Conservation (phyloP, 2,113 vertebrate genomes). For the Harpagus bidentatus region DNA sequence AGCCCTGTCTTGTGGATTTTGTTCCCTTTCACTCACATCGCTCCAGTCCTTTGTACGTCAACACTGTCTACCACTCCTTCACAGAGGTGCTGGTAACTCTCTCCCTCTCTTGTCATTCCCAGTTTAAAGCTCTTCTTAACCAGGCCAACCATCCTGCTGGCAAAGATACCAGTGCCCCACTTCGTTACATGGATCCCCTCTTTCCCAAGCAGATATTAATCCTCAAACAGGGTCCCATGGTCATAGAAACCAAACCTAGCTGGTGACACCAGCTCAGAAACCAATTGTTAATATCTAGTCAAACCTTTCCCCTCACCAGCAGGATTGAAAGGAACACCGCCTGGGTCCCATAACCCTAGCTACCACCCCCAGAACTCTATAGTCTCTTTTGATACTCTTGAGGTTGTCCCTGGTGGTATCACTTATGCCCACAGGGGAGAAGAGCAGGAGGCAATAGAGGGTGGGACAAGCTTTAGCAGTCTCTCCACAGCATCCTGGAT, state of each 20-base stretch:
- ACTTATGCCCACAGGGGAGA: neutral
- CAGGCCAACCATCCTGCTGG: neutral
- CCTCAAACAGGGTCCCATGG: neutral
- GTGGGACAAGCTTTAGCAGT: neutral
- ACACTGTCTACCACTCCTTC: neutral
- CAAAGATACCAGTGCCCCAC: neutral
- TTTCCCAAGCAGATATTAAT: neutral
- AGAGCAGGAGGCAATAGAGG: neutral
- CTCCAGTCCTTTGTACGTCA: neutral
- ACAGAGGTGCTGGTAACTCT: neutral
- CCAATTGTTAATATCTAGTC: neutral
- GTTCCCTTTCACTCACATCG: neutral
- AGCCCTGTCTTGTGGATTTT: neutral
- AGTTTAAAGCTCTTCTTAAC: neutral
- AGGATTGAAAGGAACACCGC: neutral
- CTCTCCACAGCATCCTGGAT: neutral
- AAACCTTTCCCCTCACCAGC: neutral
- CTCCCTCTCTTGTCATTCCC: neutral
- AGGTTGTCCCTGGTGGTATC: neutral
- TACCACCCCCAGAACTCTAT: neutral
- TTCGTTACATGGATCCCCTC: neutral
- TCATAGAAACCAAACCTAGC: neutral
- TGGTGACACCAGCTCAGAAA: neutral
- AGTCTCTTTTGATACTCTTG: neutral
- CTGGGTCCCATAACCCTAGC: neutral